Base-by-base conservation (phyloP, 2,797 vertebrate species). In the Molossus alvarezi region DNA sequence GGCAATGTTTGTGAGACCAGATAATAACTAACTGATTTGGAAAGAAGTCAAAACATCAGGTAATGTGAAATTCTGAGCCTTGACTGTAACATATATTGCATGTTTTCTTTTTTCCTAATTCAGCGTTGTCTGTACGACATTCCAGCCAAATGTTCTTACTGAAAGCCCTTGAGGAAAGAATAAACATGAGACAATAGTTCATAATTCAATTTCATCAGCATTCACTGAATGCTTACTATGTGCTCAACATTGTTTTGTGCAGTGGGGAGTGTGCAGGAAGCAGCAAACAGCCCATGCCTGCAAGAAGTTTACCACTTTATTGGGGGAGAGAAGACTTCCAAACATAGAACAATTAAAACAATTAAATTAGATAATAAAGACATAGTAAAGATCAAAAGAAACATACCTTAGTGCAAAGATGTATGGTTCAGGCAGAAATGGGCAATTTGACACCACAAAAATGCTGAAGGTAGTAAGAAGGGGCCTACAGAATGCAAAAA, bases 101-200 rank as follows among this genome's bases (percentile, higher is more conserved):
- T 96, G 93, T 85, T 95, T 96, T 33, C 33, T 85, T 95, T 95
- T 90, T 92, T 72, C 95, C 82, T 94, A 98, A 95, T 96, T 97
- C 88, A 65, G 85, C 96, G 96, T 97, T 91, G 92, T 97, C 95
- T 91, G 86, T 95, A 69, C 81, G 79, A 71, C 65, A 87, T 97
- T 89, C 79, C 14, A 10, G 94, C 95, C 96, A 97, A 97, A 97
- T 97, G 96, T 97, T 97, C 97, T 98, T 94, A 97, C 86, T 48
- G 29, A 98, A 97, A 95, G 75, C 96, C 97, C 97, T 86, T 84
- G 96, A 92, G 97, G 88, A 93, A 96, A 98, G 79, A 71, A 57
- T 41, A 85, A 97, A 94, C 94, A 96, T 95, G 97, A 98, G 95
- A 97, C 96, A 97, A 97, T 97, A 91, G 96, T 82, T 95, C 92